phyloP scores from a whole-genome alignment of 1,140 invertebrate species.

The Papilio machaon region DNA sequence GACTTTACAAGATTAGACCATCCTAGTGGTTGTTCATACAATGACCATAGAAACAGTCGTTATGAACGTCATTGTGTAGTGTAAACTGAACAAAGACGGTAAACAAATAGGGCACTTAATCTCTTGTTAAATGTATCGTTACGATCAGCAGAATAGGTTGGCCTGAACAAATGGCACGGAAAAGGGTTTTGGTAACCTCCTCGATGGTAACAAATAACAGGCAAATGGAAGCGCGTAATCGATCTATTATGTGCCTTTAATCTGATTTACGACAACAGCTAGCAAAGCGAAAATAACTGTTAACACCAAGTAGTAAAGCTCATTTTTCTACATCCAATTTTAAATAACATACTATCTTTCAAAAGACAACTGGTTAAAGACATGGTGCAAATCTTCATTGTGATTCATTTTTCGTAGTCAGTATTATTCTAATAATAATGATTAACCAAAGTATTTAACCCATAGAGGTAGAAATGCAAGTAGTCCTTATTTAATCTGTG shows the following conservation, averaged over 20 bases:
- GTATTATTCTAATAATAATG: no score
- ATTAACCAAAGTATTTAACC: no score
- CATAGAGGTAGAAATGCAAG: no score
- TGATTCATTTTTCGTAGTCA: no score
- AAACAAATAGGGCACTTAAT: constrained; percentile 72
- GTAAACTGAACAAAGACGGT: constrained; percentile 44
- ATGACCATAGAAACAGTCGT: not conserved
- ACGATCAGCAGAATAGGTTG: constrained; percentile 60
- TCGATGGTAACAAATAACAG: constrained; percentile 70
- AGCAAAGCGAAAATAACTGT: not conserved
- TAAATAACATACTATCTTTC: not conserved
- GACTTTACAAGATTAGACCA: not conserved
- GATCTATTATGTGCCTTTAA: constrained; percentile 50
- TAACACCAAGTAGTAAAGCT: not conserved
- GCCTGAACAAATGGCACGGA: constrained; percentile 69
- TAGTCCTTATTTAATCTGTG: no score
- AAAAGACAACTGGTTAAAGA: not conserved
- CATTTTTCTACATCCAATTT: not conserved
- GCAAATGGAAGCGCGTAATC: constrained; percentile 57
- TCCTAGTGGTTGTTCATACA: not conserved
- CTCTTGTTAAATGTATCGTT: constrained; percentile 72
- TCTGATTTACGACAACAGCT: constrained; percentile 43
- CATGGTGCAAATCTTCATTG: no score
- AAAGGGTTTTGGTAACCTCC: constrained; percentile 65
- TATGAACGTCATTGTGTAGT: constrained; percentile 34